Conservation (phyloP, 2,888 invertebrate species). For the Tholera decimalis region DNA sequence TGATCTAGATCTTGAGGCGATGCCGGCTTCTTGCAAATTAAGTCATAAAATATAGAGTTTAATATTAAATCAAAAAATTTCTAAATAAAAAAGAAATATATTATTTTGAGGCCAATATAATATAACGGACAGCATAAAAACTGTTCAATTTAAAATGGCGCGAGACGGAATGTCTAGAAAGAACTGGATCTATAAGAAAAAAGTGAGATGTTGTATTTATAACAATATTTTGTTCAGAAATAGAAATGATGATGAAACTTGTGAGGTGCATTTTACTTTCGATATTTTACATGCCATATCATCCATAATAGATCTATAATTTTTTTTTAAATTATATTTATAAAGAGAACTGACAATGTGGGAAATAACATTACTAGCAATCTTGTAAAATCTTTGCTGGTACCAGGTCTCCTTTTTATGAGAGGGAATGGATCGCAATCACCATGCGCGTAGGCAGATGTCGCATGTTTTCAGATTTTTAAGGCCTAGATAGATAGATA, state of each 20-base stretch:
- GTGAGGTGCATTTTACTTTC: conserved; percentile 1
- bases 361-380: too few species aligned
- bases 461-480: too few species aligned
- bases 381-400: too few species aligned
- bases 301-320: too few species aligned
- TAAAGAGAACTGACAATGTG: too few species aligned
- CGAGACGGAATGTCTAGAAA: conserved; percentile 5
- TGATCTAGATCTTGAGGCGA: not conserved
- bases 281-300: too few species aligned
- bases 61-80: conserved; percentile 27
- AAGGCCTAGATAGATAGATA: too few species aligned
- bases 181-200: conserved; percentile 32
- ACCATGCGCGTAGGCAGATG: too few species aligned
- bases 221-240: conserved; percentile 27
- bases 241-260: conserved; percentile 35
- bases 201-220: conserved; percentile 16
- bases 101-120: not conserved
- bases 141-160: conserved; percentile 15
- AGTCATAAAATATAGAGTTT: conserved; percentile 22
- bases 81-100: not conserved
- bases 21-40: too few species aligned
- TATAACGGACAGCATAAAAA: conserved; percentile 10
- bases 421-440: too few species aligned
- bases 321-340: too few species aligned
- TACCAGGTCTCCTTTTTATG: too few species aligned